A percentile compares a stretch with the other conserved stretches of the same genome.
These are phyloP conservation scores for Phycodurus eques DNA, from an alignment of 2,113 vertebrate genomes.

Conservation along the genomic window DNA sequence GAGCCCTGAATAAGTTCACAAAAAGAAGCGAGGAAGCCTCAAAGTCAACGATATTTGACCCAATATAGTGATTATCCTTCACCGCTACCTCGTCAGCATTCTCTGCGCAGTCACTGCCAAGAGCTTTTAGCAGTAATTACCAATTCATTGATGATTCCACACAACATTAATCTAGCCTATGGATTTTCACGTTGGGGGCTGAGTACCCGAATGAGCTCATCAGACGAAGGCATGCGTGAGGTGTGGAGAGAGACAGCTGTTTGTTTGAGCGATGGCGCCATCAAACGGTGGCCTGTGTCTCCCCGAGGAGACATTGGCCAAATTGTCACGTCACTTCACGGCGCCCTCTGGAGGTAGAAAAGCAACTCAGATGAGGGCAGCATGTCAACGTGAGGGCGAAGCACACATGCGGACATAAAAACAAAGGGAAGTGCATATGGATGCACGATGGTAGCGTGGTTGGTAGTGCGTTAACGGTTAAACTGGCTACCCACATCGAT, in stretches of 20 bases:
- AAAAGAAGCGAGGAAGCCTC: neutral
- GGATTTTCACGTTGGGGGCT: constrained; percentile 45
- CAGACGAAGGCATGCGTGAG: constrained; percentile 28
- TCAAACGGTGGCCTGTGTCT: constrained; percentile 32
- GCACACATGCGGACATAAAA: constrained; percentile 16
- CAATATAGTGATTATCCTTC: neutral
- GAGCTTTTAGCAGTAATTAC: constrained; percentile 44
- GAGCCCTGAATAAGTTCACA: neutral
- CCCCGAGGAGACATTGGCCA: constrained; percentile 51
- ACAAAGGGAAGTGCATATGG: constrained; percentile 8
- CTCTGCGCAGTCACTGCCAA: neutral
- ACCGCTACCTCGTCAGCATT: constrained; percentile 5
- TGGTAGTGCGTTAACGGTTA: neutral
- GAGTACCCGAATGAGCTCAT: constrained; percentile 46
- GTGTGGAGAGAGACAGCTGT: constrained; percentile 50
- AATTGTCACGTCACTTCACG: constrained; percentile 45
- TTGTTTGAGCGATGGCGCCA: constrained; percentile 54
- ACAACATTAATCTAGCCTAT: constrained; percentile 56
- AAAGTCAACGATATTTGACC: constrained; percentile 6
- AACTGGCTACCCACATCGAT: neutral
- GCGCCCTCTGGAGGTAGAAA: constrained; percentile 44
- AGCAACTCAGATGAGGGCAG: constrained; percentile 27
- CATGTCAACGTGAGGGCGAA: constrained; percentile 17
- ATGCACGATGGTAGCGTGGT: neutral
- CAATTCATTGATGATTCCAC: constrained; percentile 48